Evolutionary conservation across 2,113 vertebrate species (phyloP), one percentile per base, ranked within the genome.

Genomic region (Centropristis striata): DNA sequence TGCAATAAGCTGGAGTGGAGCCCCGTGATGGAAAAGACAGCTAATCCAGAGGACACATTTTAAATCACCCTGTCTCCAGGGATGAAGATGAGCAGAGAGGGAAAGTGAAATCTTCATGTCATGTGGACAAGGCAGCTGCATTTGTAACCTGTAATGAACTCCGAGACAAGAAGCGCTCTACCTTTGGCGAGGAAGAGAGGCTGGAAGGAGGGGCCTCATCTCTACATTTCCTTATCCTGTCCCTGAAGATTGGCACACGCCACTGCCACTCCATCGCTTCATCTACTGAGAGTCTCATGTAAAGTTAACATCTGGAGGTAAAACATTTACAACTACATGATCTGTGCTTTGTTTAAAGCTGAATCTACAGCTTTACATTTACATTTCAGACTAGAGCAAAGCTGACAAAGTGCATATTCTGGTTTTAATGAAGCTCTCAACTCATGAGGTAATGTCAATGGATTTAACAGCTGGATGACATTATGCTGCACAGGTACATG

Each of bases 21-120:
- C 57, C 20, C 60, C 6, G 69, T 65, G 75, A 74, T 49, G 63
- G 81, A 75, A 27, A 69, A 73, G 70, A 53, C 65, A 6, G 79
- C 72, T 81, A 77, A 84, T 87, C 63, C 78, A 49, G 59, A 42
- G 55, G 71, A 87, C 63, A 58, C 41, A 23, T 70, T 86, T 74
- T 77, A 16, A 91, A 88, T 32, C 65, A 57, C 11, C 42, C 42
- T 0, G 23, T 80, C 83, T 64, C 36, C 0, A 3, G 72, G 23
- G 71, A 67, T 27, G 66, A 84, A 25, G 74, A 84, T 0, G 59
- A 72, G 39, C 53, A 51, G 23, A 25, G 46, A 50, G 18, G 63
- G 50, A 39, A 55, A 60, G 75, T 49, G 73, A 87, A 47, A 72
- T 75, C 51, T 73, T 41, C 28, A 44, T 72, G 65, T 69, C 71